Base-by-base conservation (phyloP, 1,140 invertebrate species). In the Drosophila aff. region DNA sequence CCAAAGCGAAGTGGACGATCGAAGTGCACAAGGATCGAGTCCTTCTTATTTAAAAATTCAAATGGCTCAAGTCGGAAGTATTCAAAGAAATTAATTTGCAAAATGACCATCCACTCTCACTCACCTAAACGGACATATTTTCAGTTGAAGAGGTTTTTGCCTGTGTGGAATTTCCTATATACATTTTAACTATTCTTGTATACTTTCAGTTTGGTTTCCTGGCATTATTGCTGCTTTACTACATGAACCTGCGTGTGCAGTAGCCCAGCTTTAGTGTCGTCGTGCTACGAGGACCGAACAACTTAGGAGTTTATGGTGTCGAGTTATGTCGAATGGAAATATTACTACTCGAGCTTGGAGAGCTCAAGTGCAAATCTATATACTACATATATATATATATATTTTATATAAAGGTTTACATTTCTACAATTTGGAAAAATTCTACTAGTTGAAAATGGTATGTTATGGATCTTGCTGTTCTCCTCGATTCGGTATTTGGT, bases 361-460 rank as follows among this genome's bases (percentile, higher is more conserved):
- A 72, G 69, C 28, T 28, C 71, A 52, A 73, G 57, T 61, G 73
- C 71, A 74, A 73, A 74, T 74, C 68, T 74, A 74, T 50, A 26
- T 57, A 57, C 53, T 55, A 73, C 58, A 44, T 72, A 49, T 49
- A n/a, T 50, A 50, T 69, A 44, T 72, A 49, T 49, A n/a, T 50
- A 50, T 69, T 73, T 72, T 73, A 73, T 73, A 71, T 71, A 46
- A 68, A 68, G 67, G 71, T 73, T 73, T 73, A 73, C 73, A 68
- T 77, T 84, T 85, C 82, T 84, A 84, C 82, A 84, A 81, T 87
- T 78, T 78, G 84, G 85, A 87, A 89, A 84, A 87, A 89, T 83
- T 87, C 83, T 87, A 87, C 83, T 87, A 83, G 65, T 69, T 89
- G 84, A 87, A 81, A 79, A 68, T 68, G 61, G 49, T 79, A 68